Evolutionary conservation across 2,888 invertebrate species (phyloP).

Genomic region (Tuberolachnus salignus): DNA sequence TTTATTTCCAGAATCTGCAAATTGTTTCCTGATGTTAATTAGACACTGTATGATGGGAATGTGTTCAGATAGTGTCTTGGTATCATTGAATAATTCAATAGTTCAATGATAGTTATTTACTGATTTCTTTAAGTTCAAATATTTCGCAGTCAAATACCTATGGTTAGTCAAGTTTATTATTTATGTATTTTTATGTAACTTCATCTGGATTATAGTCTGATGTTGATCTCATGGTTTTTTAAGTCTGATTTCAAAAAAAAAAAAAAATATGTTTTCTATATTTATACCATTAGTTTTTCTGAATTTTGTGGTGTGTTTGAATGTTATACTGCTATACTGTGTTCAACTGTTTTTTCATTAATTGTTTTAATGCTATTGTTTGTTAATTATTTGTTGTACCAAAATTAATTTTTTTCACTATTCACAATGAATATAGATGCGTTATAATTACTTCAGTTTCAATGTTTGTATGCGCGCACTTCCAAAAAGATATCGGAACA

Average conservation of each 20-base stretch:
- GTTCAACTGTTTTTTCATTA: not conserved
- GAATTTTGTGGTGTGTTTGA: not conserved
- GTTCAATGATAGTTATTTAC: conserved; percentile 33
- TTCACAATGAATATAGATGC: too few species aligned
- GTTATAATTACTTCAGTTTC: too few species aligned
- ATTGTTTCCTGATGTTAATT: conserved; percentile 39
- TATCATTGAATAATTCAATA: conserved; percentile 20
- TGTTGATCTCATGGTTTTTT: conserved; percentile 26
- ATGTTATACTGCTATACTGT: too few species aligned
- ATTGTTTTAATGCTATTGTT: not conserved
- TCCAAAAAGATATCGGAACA: too few species aligned
- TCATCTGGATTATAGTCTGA: not conserved
- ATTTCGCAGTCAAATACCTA: not conserved
- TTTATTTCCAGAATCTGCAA: conserved; percentile 47
- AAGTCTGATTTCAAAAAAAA: conserved; percentile 10
- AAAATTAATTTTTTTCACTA: not conserved
- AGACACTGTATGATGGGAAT: conserved; percentile 33
- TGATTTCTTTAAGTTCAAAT: conserved; percentile 27
- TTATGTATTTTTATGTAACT: not conserved
- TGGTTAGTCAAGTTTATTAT: conserved; percentile 22
- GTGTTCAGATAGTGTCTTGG: conserved; percentile 16
- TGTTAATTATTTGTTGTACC: not conserved
- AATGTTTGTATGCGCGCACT: too few species aligned
- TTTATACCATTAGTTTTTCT: not conserved
- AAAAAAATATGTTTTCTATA: not conserved